phyloP scores from a whole-genome alignment of 2,888 invertebrate species.

The Pseudococcus viburni region DNA sequence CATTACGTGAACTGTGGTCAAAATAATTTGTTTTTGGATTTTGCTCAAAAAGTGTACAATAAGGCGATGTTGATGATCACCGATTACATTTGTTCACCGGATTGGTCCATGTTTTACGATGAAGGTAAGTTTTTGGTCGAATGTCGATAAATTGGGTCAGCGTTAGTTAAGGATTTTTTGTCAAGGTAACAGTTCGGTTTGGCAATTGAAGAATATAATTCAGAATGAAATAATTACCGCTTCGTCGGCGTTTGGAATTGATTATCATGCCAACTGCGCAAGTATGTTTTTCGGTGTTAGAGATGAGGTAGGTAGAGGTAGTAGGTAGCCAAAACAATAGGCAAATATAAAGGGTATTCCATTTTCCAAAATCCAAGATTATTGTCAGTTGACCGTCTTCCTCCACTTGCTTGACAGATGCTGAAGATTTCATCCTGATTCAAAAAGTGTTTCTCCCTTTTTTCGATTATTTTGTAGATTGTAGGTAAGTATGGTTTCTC shows the following conservation, averaged over 20 bases:
- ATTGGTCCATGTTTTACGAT: slow-evolving; percentile 62
- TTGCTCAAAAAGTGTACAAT: slow-evolving; percentile 50
- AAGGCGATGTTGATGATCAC: slow-evolving; percentile 53
- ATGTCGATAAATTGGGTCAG: neutral
- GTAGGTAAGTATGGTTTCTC: too few relatives aligned
- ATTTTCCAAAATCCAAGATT: too few relatives aligned
- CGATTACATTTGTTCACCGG: slow-evolving; percentile 59
- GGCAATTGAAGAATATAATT: slow-evolving; percentile 61
- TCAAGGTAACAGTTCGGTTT: slow-evolving; percentile 59
- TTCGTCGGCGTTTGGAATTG: neutral
- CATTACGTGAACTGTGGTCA: neutral
- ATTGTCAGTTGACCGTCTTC: too few relatives aligned
- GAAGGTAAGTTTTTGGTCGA: slow-evolving; percentile 47
- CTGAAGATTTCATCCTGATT: too few relatives aligned
- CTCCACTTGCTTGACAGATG: too few relatives aligned
- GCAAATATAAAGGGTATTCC: too few relatives aligned
- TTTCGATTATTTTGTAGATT: too few relatives aligned
- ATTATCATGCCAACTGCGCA: slow-evolving; percentile 41
- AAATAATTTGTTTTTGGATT: slow-evolving; percentile 52
- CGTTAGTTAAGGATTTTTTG: neutral
- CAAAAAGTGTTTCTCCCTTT: too few relatives aligned
- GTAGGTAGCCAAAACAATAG: too few relatives aligned
- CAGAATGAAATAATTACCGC: slow-evolving; percentile 37
- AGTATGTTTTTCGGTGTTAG: neutral
- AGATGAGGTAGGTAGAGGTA: slow-evolving; percentile 35